Conservation (phyloP, 1,140 invertebrate genomes). For the Tachypleus tridentatus region DNA sequence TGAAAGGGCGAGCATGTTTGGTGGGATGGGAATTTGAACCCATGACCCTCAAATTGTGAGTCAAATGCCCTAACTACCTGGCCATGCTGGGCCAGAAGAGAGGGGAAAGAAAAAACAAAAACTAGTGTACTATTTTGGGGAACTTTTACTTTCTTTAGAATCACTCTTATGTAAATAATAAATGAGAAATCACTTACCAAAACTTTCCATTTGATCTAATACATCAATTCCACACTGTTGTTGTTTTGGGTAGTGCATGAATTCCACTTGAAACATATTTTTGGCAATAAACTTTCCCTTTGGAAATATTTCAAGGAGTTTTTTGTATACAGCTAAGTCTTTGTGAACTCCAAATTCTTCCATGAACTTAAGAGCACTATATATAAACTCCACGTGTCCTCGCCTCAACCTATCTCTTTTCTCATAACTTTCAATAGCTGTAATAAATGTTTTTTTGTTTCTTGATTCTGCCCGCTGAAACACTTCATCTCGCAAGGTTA, state of each 20-base stretch:
- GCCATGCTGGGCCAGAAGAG: no score
- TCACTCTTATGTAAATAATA: constrained; percentile 20
- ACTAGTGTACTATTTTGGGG: no score
- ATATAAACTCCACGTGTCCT: constrained; percentile 88
- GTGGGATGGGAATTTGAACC: no score
- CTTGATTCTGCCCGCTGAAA: constrained; percentile 33
- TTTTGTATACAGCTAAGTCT: constrained; percentile 85
- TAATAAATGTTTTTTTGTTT: constrained; percentile 56
- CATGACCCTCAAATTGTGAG: no score
- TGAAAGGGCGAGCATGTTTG: no score
- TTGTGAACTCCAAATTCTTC: constrained; percentile 77
- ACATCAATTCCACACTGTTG: constrained; percentile 74
- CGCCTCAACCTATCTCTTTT: constrained; percentile 44
- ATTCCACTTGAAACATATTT: constrained; percentile 69
- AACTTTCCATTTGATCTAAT: constrained; percentile 78
- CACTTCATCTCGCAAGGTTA: no score
- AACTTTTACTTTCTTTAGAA: background rate
- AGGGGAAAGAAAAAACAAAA: no score
- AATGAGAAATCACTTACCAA: constrained; percentile 39
- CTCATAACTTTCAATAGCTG: constrained; percentile 55
- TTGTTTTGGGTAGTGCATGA: constrained; percentile 87
- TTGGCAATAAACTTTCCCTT: constrained; percentile 75
- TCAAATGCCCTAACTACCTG: no score
- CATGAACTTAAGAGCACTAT: constrained; percentile 73
- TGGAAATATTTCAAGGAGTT: constrained; percentile 77